These are phyloP conservation scores for Deroptyus accipitrinus DNA, from an alignment of 2,113 vertebrate species.

Conservation along the genomic window DNA sequence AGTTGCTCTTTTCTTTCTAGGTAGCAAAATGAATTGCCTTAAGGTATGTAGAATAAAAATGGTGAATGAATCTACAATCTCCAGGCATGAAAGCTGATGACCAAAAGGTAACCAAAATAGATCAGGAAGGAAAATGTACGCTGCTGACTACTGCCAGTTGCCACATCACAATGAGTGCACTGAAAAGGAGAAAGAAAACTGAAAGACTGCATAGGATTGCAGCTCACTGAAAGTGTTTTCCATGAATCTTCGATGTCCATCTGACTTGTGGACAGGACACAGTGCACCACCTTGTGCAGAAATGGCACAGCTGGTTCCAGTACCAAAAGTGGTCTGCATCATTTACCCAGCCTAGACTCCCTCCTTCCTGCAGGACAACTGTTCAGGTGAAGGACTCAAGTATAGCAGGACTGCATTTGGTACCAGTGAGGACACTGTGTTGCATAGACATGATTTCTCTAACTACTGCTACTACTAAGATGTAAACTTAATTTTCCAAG, in stretches of 20 bases:
- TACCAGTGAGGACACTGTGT: neutral
- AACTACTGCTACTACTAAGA: neutral
- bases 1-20: neutral
- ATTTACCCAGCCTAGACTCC: neutral
- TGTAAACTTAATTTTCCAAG: neutral
- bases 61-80: neutral
- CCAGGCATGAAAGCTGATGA: neutral
- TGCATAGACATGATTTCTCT: neutral
- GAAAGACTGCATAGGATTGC: neutral
- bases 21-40: neutral
- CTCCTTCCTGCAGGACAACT: neutral
- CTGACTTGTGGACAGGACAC: neutral
- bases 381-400: neutral
- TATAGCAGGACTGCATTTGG: neutral
- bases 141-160: neutral
- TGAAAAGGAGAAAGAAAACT: neutral
- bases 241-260: neutral
- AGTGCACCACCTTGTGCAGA: neutral
- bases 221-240: neutral
- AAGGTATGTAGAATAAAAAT: neutral
- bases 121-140: neutral
- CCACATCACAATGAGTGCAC: fast-evolving
- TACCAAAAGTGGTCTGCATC: neutral
- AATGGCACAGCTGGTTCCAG: neutral
- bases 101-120: neutral